These are phyloP conservation scores for Eurytoma adleriae DNA, from an alignment of 2,888 invertebrate species.

Conservation along the genomic window DNA sequence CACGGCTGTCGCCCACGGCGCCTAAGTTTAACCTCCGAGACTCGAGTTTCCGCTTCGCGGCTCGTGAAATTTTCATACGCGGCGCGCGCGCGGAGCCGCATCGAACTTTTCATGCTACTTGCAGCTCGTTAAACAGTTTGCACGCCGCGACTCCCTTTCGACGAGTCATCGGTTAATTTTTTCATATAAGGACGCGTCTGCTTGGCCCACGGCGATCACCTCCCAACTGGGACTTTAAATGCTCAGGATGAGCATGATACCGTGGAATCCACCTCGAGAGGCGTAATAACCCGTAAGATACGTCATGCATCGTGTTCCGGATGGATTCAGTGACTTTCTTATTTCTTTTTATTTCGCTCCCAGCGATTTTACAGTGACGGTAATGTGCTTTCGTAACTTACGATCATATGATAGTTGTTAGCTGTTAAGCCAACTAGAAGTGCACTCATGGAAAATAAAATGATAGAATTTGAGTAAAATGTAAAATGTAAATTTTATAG, in stretches of 20 bases:
- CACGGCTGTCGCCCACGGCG: conserved; percentile 8
- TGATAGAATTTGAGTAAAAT: too few relatives aligned
- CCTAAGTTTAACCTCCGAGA: conserved; percentile 36
- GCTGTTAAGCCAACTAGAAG: too few relatives aligned
- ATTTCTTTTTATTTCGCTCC: too few relatives aligned
- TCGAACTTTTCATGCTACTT: too few relatives aligned
- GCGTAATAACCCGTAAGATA: conserved; percentile 71
- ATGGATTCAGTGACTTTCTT: conserved; percentile 15
- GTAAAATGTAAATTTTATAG: too few relatives aligned
- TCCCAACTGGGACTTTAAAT: background rate
- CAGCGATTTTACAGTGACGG: too few relatives aligned
- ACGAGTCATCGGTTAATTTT: too few relatives aligned
- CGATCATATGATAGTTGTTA: too few relatives aligned
- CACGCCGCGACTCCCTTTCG: background rate
- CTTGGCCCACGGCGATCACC: background rate
- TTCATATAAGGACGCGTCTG: too few relatives aligned
- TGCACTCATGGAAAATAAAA: too few relatives aligned
- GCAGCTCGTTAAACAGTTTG: too few relatives aligned
- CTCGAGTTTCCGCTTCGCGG: conserved; percentile 66
- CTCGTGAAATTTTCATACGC: conserved; percentile 71
- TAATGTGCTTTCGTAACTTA: too few relatives aligned
- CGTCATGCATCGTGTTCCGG: conserved; percentile 63
- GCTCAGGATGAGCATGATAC: background rate
- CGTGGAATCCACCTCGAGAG: conserved; percentile 65
- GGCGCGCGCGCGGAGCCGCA: conserved; percentile 28